Evolutionary conservation across 2,888 invertebrate genomes (phyloP).

Genomic region (Autographa pulchrina): DNA sequence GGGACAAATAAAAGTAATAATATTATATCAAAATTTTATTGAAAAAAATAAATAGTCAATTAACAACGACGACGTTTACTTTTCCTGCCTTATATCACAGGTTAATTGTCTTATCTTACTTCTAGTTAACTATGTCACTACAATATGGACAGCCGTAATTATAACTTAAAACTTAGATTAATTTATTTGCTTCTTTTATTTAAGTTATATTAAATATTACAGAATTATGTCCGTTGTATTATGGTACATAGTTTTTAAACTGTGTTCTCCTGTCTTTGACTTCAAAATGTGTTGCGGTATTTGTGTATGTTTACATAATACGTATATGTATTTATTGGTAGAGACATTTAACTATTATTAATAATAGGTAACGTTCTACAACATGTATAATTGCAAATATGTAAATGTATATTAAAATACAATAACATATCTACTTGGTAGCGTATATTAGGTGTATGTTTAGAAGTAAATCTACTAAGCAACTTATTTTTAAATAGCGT

Average conservation of each 20-base stretch:
- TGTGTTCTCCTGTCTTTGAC: background rate
- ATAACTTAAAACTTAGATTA: background rate
- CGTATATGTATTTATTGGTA: slow-evolving; percentile 21
- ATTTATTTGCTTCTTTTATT: slow-evolving; percentile 7
- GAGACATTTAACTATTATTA: slow-evolving; percentile 56
- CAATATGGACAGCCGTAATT: background rate
- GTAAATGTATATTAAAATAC: slow-evolving; percentile 59
- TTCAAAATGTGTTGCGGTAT: background rate
- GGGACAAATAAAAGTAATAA: background rate
- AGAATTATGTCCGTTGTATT: background rate
- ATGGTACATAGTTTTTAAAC: slow-evolving; percentile 7
- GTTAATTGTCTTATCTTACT: background rate
- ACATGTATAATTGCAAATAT: slow-evolving; percentile 41
- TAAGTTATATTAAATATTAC: slow-evolving; percentile 11
- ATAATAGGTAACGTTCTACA: slow-evolving; percentile 55
- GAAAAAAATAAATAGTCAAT: background rate
- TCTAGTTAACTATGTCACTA: background rate
- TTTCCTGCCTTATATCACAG: background rate
- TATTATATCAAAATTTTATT: background rate
- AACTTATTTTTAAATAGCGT: slow-evolving; percentile 12
- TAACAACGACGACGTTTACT: background rate
- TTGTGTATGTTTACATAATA: slow-evolving; percentile 1
- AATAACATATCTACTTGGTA: slow-evolving; percentile 51
- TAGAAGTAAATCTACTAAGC: slow-evolving; percentile 27
- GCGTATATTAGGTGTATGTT: slow-evolving; percentile 18